Evolutionary conservation across 2,888 invertebrate species (phyloP).

Genomic region (Actias luna): DNA sequence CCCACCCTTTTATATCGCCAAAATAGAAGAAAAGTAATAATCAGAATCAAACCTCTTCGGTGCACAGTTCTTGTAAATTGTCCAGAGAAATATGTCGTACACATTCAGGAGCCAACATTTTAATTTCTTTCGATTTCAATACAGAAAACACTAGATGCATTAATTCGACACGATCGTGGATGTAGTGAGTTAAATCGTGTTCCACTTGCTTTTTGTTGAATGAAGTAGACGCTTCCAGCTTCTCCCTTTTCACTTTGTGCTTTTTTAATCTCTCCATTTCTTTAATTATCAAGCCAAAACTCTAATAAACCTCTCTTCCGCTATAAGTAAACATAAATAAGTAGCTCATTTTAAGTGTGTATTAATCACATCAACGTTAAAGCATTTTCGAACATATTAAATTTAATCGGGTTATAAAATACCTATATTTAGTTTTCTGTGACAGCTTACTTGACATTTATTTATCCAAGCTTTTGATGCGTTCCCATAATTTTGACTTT

Average conservation of each 20-base stretch:
- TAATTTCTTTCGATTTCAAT: slow-evolving; percentile 79
- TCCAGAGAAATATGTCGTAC: slow-evolving; percentile 66
- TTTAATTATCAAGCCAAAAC: not conserved
- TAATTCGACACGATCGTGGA: slow-evolving; percentile 82
- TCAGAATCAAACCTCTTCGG: slow-evolving; percentile 73
- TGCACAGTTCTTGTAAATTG: slow-evolving; percentile 81
- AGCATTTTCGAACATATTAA: not conserved
- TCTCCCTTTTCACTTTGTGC: slow-evolving; percentile 63
- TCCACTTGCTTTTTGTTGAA: slow-evolving; percentile 48
- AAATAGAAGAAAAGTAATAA: not conserved
- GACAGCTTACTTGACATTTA: not conserved
- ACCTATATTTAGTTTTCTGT: not conserved
- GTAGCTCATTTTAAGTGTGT: not conserved
- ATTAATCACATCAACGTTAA: not conserved
- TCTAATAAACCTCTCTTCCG: not conserved
- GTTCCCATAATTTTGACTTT: not conserved
- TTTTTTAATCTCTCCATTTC: slow-evolving; percentile 31
- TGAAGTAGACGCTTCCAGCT: slow-evolving; percentile 46
- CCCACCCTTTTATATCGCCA: too few relatives aligned
- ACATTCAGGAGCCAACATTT: slow-evolving; percentile 80
- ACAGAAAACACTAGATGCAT: slow-evolving; percentile 83
- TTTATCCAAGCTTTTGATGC: too few relatives aligned
- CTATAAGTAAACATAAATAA: not conserved
- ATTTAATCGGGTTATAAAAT: not conserved
- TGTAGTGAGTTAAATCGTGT: slow-evolving; percentile 79